phyloP scores from a whole-genome alignment of 2,113 vertebrate species.

The Patagioenas fasciata region DNA sequence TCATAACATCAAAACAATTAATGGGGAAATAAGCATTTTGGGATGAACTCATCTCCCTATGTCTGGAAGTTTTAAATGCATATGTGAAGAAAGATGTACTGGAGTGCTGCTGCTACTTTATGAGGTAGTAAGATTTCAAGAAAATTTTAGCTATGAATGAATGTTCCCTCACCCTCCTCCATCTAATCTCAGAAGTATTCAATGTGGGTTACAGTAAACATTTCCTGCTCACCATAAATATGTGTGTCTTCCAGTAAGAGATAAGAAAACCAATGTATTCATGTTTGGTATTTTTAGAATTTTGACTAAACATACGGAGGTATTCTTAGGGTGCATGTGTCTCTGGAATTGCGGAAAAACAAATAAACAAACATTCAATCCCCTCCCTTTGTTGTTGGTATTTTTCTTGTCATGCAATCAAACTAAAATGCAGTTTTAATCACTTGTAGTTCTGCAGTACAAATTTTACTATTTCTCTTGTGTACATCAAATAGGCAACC shows the following conservation, averaged over 20 bases:
- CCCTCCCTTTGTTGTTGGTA: background rate
- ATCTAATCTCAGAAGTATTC: background rate
- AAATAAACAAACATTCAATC: background rate
- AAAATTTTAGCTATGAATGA: background rate
- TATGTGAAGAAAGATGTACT: background rate
- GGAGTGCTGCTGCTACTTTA: background rate
- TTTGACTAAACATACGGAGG: background rate
- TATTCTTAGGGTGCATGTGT: background rate
- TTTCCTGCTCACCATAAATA: background rate
- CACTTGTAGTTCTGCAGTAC: background rate
- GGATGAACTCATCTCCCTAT: background rate
- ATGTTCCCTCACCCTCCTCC: background rate
- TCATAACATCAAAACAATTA: slow-evolving; percentile 6
- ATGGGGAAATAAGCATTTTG: slow-evolving; percentile 24
- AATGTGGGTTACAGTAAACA: background rate
- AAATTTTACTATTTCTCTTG: background rate
- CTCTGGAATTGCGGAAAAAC: background rate
- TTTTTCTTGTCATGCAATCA: background rate
- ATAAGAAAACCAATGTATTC: background rate
- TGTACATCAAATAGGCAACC: background rate
- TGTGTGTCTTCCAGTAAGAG: background rate
- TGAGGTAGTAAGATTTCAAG: background rate
- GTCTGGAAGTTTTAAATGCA: background rate
- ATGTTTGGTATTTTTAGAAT: background rate
- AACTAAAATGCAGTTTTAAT: background rate